phyloP scores from a whole-genome alignment of 2,888 invertebrate species.

The Protonemura montana region DNA sequence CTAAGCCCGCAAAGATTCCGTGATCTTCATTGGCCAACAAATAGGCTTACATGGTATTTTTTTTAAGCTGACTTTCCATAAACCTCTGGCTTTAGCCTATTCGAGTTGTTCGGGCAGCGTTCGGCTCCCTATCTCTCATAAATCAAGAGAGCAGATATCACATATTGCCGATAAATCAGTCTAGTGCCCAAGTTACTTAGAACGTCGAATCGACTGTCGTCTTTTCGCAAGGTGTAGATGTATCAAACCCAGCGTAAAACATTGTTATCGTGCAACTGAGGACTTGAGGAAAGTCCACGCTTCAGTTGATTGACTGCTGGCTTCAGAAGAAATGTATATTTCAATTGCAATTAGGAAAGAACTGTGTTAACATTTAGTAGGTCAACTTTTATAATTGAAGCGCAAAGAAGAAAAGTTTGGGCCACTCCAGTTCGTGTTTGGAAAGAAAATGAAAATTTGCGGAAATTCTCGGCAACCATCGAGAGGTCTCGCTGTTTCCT shows the following conservation, averaged over 20 bases:
- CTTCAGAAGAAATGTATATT: not conserved
- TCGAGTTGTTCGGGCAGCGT: not conserved
- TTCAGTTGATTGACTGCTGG: not conserved
- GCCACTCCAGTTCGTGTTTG: slow-evolving; percentile 5
- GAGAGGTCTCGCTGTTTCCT: not conserved
- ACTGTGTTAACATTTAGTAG: not conserved
- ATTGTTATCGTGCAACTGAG: not conserved
- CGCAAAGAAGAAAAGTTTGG: not conserved
- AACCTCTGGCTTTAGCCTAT: slow-evolving; percentile 16
- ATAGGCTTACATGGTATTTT: slow-evolving; percentile 22
- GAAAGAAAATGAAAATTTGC: slow-evolving; percentile 12
- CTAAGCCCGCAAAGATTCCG: not conserved
- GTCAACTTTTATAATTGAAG: not conserved
- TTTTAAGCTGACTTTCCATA: slow-evolving; percentile 40
- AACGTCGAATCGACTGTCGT: not conserved
- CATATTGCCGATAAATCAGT: slow-evolving; percentile 60
- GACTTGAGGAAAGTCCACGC: not conserved
- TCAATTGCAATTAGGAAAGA: not conserved
- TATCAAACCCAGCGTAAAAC: not conserved
- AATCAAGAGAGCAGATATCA: slow-evolving; percentile 59
- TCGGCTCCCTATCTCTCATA: slow-evolving; percentile 55
- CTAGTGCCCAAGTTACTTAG: not conserved
- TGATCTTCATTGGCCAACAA: slow-evolving; percentile 19
- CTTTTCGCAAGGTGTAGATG: not conserved
- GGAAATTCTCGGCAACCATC: not conserved